Conservation (phyloP, 2,888 invertebrate species). For the Orchesella flavescens region DNA sequence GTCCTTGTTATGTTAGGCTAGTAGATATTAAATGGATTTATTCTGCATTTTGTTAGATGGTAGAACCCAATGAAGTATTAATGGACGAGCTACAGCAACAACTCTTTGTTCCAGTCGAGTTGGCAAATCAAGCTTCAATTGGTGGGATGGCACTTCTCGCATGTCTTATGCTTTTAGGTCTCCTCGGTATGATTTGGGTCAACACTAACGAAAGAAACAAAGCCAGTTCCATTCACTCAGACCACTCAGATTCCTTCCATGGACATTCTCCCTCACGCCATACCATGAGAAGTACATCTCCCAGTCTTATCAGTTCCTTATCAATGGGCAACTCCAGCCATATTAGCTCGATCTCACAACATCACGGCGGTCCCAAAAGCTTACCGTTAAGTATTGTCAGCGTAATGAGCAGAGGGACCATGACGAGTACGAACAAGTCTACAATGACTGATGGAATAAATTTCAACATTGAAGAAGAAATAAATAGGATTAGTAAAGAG, state of each 20-base stretch:
- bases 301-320: conserved; percentile 54
- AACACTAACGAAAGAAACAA: conserved; percentile 33
- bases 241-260: conserved; percentile 66
- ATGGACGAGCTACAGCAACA: conserved; percentile 62
- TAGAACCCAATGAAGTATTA: conserved; percentile 64
- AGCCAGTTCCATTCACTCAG: conserved; percentile 61
- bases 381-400: conserved; percentile 61
- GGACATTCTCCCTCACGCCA: conserved; percentile 25
- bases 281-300: conserved; percentile 57
- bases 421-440: conserved; percentile 58
- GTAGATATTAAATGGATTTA: not conserved
- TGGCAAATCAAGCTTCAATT: conserved; percentile 67
- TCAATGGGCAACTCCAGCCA: conserved; percentile 58
- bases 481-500: conserved; percentile 43
- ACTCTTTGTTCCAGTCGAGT: conserved; percentile 64
- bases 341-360: conserved; percentile 61
- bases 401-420: conserved; percentile 63
- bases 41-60: conserved; percentile 60
- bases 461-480: conserved; percentile 58
- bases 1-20: not conserved
- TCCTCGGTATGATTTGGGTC: conserved; percentile 60
- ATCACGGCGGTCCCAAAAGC: conserved; percentile 59
- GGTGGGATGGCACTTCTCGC: conserved; percentile 66
- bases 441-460: conserved; percentile 62
- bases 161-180: conserved; percentile 64